These are phyloP conservation scores for Nettapus auritus DNA, from an alignment of 2,113 vertebrate species.

Conservation along the genomic window DNA sequence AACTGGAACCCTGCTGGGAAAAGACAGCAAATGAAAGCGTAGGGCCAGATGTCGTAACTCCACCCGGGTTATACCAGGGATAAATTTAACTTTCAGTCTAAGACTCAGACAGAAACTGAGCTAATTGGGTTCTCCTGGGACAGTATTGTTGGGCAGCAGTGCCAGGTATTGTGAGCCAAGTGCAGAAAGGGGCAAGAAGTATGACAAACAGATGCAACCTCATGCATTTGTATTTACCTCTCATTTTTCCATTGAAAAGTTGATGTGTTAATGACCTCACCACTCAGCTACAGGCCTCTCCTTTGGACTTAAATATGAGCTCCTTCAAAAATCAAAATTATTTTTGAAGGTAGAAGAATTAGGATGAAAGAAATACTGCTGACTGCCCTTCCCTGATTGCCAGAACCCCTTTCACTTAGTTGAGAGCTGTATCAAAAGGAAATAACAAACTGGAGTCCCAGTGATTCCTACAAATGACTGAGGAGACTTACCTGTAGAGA, in stretches of 20 bases:
- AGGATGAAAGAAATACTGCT: accelerated
- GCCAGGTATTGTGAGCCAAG: not conserved
- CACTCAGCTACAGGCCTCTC: not conserved
- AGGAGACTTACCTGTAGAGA: not conserved
- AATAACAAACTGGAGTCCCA: not conserved
- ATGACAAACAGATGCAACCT: not conserved
- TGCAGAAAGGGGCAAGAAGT: not conserved
- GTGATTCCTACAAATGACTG: not conserved
- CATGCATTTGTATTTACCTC: accelerated
- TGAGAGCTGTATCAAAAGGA: accelerated
- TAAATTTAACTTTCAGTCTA: not conserved
- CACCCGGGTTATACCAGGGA: not conserved
- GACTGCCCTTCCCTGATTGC: not conserved
- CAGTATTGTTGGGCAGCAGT: not conserved
- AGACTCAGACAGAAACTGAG: not conserved
- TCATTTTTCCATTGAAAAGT: not conserved
- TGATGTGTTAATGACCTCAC: not conserved
- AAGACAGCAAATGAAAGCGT: not conserved
- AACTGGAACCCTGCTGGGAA: not conserved
- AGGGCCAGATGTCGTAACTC: not conserved
- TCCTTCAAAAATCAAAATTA: not conserved
- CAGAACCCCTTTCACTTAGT: accelerated
- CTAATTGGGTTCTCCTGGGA: not conserved
- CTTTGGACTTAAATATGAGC: not conserved
- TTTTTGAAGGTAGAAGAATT: not conserved